Conservation (phyloP, 2,888 invertebrate genomes). For the Sphecodes monilicornis region DNA sequence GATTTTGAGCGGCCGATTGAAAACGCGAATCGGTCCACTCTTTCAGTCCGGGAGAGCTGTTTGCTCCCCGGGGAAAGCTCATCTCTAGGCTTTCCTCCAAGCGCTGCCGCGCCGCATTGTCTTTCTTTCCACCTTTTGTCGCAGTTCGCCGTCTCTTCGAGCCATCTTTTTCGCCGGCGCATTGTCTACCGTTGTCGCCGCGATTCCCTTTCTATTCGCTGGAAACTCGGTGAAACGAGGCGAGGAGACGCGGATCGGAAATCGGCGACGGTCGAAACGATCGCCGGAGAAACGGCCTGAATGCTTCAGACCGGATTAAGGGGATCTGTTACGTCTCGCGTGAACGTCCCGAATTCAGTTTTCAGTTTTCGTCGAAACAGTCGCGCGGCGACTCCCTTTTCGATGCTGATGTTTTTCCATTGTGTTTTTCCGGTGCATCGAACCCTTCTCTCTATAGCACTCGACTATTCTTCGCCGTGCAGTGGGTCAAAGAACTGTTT, state of each 20-base stretch:
- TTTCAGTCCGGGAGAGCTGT: slow-evolving; percentile 40
- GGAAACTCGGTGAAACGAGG: slow-evolving; percentile 17
- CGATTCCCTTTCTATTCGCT: slow-evolving; percentile 21
- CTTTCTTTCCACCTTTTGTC: slow-evolving; percentile 47
- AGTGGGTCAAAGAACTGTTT: not conserved
- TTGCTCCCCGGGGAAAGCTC: slow-evolving; percentile 47
- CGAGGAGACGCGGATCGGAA: slow-evolving; percentile 35
- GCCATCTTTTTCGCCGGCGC: not conserved
- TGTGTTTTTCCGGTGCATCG: not conserved
- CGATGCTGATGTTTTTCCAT: not conserved
- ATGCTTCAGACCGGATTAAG: slow-evolving; percentile 2
- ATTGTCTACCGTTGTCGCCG: slow-evolving; percentile 22
- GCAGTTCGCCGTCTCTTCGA: slow-evolving; percentile 28
- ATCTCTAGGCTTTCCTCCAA: slow-evolving; percentile 50
- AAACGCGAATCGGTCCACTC: slow-evolving; percentile 32
- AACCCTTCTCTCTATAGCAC: not conserved
- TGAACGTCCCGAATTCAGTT: not conserved
- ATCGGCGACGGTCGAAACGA: slow-evolving; percentile 28
- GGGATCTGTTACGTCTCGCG: slow-evolving; percentile 11
- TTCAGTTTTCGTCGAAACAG: not conserved
- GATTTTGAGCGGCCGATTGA: slow-evolving; percentile 54
- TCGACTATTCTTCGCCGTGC: not conserved
- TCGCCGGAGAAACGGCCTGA: not conserved
- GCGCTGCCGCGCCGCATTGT: slow-evolving; percentile 49
- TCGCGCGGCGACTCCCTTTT: not conserved